Base-by-base conservation (phyloP, 2,797 vertebrate species). In the Ctenopoma multispine region DNA sequence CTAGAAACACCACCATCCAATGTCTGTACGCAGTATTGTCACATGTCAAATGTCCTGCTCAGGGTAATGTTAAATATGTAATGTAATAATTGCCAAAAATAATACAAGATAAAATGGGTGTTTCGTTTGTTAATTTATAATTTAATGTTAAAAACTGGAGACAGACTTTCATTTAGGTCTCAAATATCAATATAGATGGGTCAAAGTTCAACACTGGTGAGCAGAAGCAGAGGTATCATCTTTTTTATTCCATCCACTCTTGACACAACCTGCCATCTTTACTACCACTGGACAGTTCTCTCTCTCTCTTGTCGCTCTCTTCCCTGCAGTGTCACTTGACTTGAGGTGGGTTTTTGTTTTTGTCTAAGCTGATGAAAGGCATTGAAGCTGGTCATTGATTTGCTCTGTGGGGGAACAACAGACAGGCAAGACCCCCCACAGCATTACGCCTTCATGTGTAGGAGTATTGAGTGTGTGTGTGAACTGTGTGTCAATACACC, bases 351-450 rank as follows among this genome's bases (percentile, higher is more conserved):
- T 68, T 53, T 15, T 51, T 43, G 23, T 50, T 70, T 48, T 70
- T 34, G 21, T 59, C 49, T 36, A 18, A 48, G 55, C 17, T n/a
- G 12, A 58, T 48, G 53, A 69, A 78, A 63, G 68, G 51, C n/a
- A 17, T 53, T 48, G 43, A 70, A 56, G 66, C 38, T 34, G 48
- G 56, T 55, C 63, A 79, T 59, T 75, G 72, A 85, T 51, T 41
- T 56, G 38, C 63, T 62, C 23, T 10, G 51, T 36, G 57, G 62
- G 74, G 47, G 46, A 13, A 62, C 43, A 4, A 43, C 50, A 55
- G 23, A 60, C 12, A 24, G 48, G n/a, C 43, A 60, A 60, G 46
- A n/a, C 41, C n/a, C 70, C 46, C 50, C n/a, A 53, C 57, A 70
- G 53, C 40, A 36, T 5, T 13, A 41, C 20, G 40, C 41, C 62